Percentiles rank a stretch among this genome's conserved stretches.
Conservation (phyloP, 2,888 invertebrate species). For the Clostera curtula region DNA sequence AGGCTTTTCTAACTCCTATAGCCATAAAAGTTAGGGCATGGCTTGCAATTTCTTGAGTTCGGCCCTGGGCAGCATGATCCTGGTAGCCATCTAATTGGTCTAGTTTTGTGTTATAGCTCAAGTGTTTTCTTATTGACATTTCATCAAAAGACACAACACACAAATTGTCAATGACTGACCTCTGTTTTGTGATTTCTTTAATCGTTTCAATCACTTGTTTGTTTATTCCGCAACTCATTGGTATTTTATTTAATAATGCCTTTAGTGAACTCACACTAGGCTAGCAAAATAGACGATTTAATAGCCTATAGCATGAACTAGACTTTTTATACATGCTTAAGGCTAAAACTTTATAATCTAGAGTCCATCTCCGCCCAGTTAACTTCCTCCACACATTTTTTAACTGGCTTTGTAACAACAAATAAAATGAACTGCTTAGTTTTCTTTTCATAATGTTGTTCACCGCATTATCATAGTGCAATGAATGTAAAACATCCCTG, state of each 20-base stretch:
- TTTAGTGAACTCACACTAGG: conserved; percentile 15
- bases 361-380: conserved; percentile 9
- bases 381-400: conserved; percentile 9
- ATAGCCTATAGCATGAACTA: conserved; percentile 17
- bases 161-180: conserved; percentile 3
- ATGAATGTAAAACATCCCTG: conserved; percentile 2
- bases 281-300: conserved; percentile 18
- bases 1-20: background rate
- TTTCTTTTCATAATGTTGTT: background rate
- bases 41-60: background rate
- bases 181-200: conserved; percentile 7
- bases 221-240: conserved; percentile 14
- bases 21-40: background rate
- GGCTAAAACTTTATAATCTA: conserved; percentile 10
- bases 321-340: conserved; percentile 19
- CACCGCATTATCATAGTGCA: conserved; percentile 1
- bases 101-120: background rate
- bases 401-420: conserved; percentile 11
- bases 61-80: background rate
- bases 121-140: background rate
- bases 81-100: background rate
- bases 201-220: conserved; percentile 10
- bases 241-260: conserved; percentile 14
- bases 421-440: conserved; percentile 4
- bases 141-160: conserved; percentile 5